A percentile compares a stretch with the other conserved stretches of the same genome.
Conservation (phyloP, 1,140 invertebrate genomes). For the Tachypleus tridentatus region DNA sequence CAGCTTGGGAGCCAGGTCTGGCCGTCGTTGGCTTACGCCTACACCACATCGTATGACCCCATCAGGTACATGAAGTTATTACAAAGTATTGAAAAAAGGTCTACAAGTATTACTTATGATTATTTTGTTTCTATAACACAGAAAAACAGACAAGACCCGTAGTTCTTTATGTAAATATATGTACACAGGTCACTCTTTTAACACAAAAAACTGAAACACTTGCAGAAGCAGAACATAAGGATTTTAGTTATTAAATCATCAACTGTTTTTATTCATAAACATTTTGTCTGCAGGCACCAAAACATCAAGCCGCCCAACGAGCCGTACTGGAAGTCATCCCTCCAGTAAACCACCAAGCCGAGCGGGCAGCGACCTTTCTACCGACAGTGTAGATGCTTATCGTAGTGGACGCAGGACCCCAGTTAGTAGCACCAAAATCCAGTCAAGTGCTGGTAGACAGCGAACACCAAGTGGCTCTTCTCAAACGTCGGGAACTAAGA, state of each 20-base stretch:
- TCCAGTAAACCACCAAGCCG: conserved; percentile 7
- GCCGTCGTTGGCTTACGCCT: conserved; percentile 9
- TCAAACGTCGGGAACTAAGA: background rate
- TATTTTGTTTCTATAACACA: no score
- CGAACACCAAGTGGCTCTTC: background rate
- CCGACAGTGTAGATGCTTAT: no score
- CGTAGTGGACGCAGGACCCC: no score
- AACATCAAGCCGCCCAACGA: conserved; percentile 14
- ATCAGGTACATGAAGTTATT: conserved; percentile 8
- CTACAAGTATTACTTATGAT: no score
- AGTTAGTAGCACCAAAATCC: background rate
- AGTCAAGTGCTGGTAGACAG: background rate
- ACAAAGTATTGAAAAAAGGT: background rate
- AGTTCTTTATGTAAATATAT: background rate
- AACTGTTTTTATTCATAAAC: background rate
- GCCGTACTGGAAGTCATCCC: background rate
- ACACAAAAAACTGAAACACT: background rate
- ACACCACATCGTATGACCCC: conserved; percentile 15
- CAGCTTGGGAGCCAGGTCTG: conserved; percentile 14
- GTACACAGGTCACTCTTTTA: background rate
- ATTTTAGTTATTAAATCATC: background rate
- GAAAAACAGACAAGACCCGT: background rate
- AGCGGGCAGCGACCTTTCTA: conserved; percentile 16
- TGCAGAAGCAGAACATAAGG: background rate
- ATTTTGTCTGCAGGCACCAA: conserved; percentile 1